Conservation (phyloP, 92 coral and sea anemone species). For the Palythoa heliodiscus region DNA sequence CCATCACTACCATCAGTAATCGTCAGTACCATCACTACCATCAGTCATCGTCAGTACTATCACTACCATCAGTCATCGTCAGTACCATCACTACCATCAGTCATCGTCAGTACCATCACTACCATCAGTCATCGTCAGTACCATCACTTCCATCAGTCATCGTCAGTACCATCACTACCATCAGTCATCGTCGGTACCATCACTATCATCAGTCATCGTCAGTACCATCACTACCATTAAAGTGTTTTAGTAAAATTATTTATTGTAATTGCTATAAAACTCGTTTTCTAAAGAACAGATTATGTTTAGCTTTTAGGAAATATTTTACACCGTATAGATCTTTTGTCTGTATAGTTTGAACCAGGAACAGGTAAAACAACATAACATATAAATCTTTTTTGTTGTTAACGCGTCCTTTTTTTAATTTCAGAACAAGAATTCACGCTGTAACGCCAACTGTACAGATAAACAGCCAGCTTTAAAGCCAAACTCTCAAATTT, state of each 20-base stretch:
- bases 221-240: background rate
- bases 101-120: no score
- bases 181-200: background rate
- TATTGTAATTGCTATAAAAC: no score
- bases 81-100: background rate
- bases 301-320: no score
- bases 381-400: background rate
- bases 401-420: background rate
- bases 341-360: background rate
- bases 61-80: background rate
- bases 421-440: constrained; percentile 18
- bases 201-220: background rate
- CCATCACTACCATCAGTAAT: no score
- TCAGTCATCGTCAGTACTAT: background rate
- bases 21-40: no score
- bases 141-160: background rate
- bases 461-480: background rate
- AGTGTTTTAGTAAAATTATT: background rate
- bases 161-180: background rate
- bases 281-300: background rate
- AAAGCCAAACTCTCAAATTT: constrained; percentile 5
- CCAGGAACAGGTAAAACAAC: background rate
- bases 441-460: constrained; percentile 32
- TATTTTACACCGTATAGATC: background rate
- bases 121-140: background rate